Conservation (phyloP, 2,113 vertebrate genomes). For the Melanocharis versteri region DNA sequence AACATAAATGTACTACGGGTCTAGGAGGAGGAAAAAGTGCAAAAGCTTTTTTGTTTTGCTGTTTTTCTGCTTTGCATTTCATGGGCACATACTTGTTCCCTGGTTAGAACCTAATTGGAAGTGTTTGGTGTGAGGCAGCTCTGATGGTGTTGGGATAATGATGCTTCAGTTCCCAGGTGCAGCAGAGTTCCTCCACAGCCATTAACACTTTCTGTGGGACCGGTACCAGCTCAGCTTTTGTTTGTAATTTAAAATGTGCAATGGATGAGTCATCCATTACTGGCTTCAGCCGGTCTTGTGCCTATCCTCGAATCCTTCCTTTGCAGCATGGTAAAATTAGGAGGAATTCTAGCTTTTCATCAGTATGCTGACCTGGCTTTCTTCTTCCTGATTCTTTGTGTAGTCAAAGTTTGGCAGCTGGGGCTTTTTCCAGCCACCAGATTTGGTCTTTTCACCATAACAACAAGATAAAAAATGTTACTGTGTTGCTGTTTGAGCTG, state of each 20-base stretch:
- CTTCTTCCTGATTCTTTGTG: background rate
- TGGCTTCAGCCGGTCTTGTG: background rate
- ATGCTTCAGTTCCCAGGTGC: background rate
- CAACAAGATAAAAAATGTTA: background rate
- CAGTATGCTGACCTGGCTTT: background rate
- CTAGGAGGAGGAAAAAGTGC: background rate
- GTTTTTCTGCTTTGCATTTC: background rate
- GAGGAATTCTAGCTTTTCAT: background rate
- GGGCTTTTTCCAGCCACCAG: background rate
- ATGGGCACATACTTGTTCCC: background rate
- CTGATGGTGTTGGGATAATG: background rate
- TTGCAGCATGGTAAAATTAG: background rate
- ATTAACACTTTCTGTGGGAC: background rate
- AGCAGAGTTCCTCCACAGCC: background rate
- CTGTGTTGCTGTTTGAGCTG: background rate
- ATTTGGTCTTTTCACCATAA: background rate
- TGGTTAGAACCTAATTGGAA: background rate
- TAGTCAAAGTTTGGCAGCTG: background rate
- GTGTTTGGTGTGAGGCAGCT: background rate
- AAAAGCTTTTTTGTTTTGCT: background rate
- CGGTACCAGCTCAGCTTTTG: background rate
- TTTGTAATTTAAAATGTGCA: background rate
- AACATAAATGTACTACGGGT: background rate
- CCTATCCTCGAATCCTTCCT: background rate
- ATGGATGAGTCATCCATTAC: background rate